Evolutionary conservation across 2,888 invertebrate species (phyloP), one percentile per base, ranked within the genome.

Genomic region (Morpho achilles): DNA sequence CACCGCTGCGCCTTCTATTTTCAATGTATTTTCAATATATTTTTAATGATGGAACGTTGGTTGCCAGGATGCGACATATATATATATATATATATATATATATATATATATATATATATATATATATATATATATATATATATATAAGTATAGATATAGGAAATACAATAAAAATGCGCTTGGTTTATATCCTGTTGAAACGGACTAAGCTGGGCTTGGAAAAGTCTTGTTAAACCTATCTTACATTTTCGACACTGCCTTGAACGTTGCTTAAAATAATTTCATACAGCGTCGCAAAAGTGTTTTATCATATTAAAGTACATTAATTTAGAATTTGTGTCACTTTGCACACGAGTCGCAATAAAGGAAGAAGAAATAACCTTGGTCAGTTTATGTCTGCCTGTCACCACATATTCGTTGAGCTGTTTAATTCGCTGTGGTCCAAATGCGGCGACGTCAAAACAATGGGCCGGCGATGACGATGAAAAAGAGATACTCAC

Each of bases 401-500:
- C 59, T 59, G 62, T 62, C 53, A 53, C 53, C 59, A 60, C 53
- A 60, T 61, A 61, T 60, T 61, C 64, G 56, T 61, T 60, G 45
- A 61, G 53, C 60, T 56, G 60, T 56, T 58, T 64, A 67, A 70
- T 71, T 72, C 55, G 69, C 50, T 62, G 64, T 63, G 68, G 69
- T 69, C 67, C 66, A 69, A 63, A 70, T 67, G 64, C 53, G 65
- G 67, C 59, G 62, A 64, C 64, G 62, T 64, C 66, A 67, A 67
- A 69, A 69, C 69, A 71, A 68, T 67, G 63, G 63, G 62, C 67
- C 60, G 60, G 65, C 66, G 66, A 70, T 67, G 68, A 63, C 58
- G 56, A 58, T 56, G 44, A 50, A 63, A 60, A 46, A 53, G 40
- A 53, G 40, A 53, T 44, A 32, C 39, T 45, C 9, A 65, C 49